Evolutionary conservation across 2,888 invertebrate species (phyloP), one percentile per base, ranked within the genome.

Genomic region (Apamea monoglypha): DNA sequence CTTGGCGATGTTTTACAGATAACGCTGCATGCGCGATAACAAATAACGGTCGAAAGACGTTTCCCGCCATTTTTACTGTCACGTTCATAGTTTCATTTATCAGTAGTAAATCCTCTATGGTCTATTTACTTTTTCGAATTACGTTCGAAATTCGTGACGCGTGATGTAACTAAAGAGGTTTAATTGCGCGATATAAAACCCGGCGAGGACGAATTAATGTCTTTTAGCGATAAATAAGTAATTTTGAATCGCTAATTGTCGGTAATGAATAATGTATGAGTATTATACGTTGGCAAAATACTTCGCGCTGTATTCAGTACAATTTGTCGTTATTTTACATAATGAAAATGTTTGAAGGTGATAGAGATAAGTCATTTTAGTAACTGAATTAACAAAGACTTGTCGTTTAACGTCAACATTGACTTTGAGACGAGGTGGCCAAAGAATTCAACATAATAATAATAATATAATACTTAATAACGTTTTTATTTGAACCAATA

Each of bases 1-100:
- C 93, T 92, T 90, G 90, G 88, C 92, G 92, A 92, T 93, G 93
- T 92, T 87, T 81, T 92, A 86, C n/a, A 94, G 95, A 95, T 95
- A 95, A 95, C 89, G 88, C 84, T 87, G 85, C 79, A 85, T 90
- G 92, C 75, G 91, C 91, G 95, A 96, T 96, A 95, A 94, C 92
- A 86, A 86, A 87, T 95, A 96, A 95, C 96, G 94, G 95, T 94
- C 92, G 89, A 67, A 85, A 84, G 84, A 47, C 70, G 86, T 92
- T 94, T 94, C 94, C 95, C 95, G 94, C 94, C 93, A 88, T 93
- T 94, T 94, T 92, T 90, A 91, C 91, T 92, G 95, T 94, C 94
- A 94, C 92, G 91, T 88, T 91, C 83, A 68, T 81, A 84, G 69
- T 81, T 89, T 75, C 78, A 88, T 94, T 71, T 95, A 95, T 95